Base-by-base conservation (phyloP, 2,888 invertebrate species). In the Calameuta idolon region DNA sequence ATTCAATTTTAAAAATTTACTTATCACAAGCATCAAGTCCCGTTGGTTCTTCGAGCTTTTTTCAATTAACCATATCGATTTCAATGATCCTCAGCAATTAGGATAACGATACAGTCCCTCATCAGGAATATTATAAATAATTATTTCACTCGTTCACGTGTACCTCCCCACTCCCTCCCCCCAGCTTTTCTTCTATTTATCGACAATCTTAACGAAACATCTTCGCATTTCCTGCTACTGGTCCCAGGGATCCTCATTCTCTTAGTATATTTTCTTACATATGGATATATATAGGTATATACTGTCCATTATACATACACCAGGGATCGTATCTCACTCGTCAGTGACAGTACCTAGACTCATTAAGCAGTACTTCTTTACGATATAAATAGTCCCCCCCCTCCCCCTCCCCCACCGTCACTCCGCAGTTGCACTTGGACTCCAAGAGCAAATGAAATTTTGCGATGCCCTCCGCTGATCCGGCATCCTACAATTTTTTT, bases 301-400 rank as follows among this genome's bases (percentile, higher is more conserved):
- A 35, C 35, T 12, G 12, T 12, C 12, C 35, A 35, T 35, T 35
- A 12, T 35, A 35, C 35, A 35, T 35, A 35, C 35, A 35, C 3
- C 3, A 35, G 35, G 31, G 88, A 88, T 88, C 88, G 88, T 89
- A 89, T 87, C 89, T 89, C 88, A 87, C 86, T 85, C 83, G 81
- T 81, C 31, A 82, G 85, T 86, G 88, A 89, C 90, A 89, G 88
- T 87, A 87, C 86, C 88, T 90, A 89, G 90, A 90, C 90, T 89
- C 91, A 88, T 91, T 91, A 90, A 90, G 88, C 85, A 84, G 84
- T 86, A 85, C 88, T 71, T 31, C 71, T 71, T 71, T 71, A 71
- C 31, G 71, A 71, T 71, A 71, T 71, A 71, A 71, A 71, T 71
- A 71, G 71, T 2, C 31, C 12, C 37, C 4, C 37, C 11, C 35